Base-by-base conservation (phyloP, 2,888 invertebrate genomes). In the Pandemis cinnamomeana region DNA sequence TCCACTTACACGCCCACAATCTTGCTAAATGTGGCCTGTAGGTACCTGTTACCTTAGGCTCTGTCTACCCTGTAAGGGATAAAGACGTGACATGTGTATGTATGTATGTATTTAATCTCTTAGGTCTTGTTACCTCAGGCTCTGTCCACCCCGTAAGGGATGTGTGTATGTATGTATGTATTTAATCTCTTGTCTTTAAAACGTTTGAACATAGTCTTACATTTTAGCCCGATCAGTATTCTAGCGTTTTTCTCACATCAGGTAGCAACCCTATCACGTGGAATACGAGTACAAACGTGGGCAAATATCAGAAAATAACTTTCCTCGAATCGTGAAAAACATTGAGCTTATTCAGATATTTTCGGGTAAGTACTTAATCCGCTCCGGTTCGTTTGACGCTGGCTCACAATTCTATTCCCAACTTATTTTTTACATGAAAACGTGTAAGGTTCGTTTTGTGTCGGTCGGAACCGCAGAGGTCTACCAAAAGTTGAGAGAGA, bases 361-460 rank as follows among this genome's bases (percentile, higher is more conserved):
- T 58, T 58, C 27, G 27, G 58, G 27, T 58, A 55, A 55, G 58
- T 10, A 58, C 11, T 58, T 58, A 58, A 58, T 27, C 58, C 27
- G 11, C 20, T 58, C 6, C 8, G 58, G 58, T 10, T 4, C 5
- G 27, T 58, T 58, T 27, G 58, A 11, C 58, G 5, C 27, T 27
- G 1, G 27, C 58, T 58, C 20, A 20, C 20, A 58, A 58, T 58
- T 58, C 55, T 15, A 55, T 58, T 58, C 5, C 58, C 5, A 58
- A 11, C 11, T 58, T 53, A 15, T 53, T 27, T 58, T 58, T 27
- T 58, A 58, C 27, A 27, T 11, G 5, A 58, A 58, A 58, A 10
- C n/a, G 51, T 58, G 27, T 27, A 58, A 27, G 58, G 58, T 58
- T 27, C 58, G 58, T 27, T 58, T 27, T 7, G 58, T 20, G 27